Conservation (phyloP, 2,888 invertebrate genomes). For the Altica lythri region DNA sequence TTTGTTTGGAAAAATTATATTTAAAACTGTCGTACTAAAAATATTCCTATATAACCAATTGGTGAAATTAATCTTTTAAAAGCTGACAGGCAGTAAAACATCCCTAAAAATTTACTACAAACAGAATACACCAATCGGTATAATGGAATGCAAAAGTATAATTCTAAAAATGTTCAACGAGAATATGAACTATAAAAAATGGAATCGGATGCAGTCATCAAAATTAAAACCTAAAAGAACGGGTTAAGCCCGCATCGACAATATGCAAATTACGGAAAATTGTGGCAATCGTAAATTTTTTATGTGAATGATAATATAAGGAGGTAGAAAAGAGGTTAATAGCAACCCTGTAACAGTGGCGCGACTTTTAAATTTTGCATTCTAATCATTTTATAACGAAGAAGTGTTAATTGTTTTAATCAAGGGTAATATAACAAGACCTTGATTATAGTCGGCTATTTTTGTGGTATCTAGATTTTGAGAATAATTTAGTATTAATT, state of each 20-base stretch:
- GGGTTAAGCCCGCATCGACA: constrained; percentile 47
- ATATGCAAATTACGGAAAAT: constrained; percentile 53
- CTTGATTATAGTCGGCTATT: too few relatives aligned
- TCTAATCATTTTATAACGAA: too few relatives aligned
- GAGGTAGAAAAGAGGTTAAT: constrained; percentile 35
- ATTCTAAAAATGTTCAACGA: constrained; percentile 49
- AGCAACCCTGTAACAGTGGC: too few relatives aligned
- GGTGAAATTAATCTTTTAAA: constrained; percentile 47
- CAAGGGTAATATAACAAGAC: too few relatives aligned
- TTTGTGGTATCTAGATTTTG: too few relatives aligned
- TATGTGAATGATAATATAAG: constrained; percentile 47
- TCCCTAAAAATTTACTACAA: constrained; percentile 51
- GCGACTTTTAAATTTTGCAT: too few relatives aligned
- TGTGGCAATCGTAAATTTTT: constrained; percentile 51
- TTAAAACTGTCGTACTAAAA: constrained; percentile 6
- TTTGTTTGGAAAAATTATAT: background rate
- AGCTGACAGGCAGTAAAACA: constrained; percentile 53
- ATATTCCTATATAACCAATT: constrained; percentile 49
- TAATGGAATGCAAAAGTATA: constrained; percentile 52
- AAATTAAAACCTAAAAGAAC: constrained; percentile 45
- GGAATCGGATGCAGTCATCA: constrained; percentile 51
- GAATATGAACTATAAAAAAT: constrained; percentile 50
- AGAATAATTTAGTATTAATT: too few relatives aligned
- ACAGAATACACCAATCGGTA: constrained; percentile 50
- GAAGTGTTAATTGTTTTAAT: too few relatives aligned